Base-by-base conservation (phyloP, 2,113 vertebrate genomes). In the Ciconia stormi region DNA sequence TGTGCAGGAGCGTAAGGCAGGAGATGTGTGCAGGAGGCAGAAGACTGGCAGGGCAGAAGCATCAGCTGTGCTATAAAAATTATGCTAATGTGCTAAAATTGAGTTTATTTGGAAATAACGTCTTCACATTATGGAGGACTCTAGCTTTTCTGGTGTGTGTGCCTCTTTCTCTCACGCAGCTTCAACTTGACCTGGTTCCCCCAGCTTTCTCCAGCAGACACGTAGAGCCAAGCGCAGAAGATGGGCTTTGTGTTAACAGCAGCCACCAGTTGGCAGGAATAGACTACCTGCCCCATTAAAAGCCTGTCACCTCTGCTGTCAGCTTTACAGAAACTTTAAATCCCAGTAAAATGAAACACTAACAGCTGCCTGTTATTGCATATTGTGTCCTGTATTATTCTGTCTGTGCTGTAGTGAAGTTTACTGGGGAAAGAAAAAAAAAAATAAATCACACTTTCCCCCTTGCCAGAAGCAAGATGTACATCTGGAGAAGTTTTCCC, bases 41-140 rank as follows among this genome's bases (percentile, higher is more conserved):
- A 80, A 81, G 78, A 87, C 0, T 93, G 87, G 59, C 92, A 91
- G 74, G 50, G 40, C 70, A 67, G 78, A 77, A 94, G 29, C 59
- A 94, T 94, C 91, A 91, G 73, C 78, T 94, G 78, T 80, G 76
- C 29, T 89, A 82, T 81, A 91, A 94, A 94, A 95, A 72, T 46
- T 85, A 93, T 84, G 80, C 9, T 93, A 85, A 94, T 82, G 6
- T 55, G 49, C 2, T 77, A 78, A 85, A 85, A 85, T 32, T 6
- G 26, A 59, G 11, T 77, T 95, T 86, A 63, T 92, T 85, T 84
- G 40, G 23, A 91, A 97, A 87, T 58, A 82, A 59, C 7, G 14
- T 44, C 40, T 84, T 66, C 22, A 27, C 0, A 0, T 91, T 65
- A 27, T 6, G 17, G 26, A 82, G 36, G 23, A n/a, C 9, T 27